Evolutionary conservation across 2,888 invertebrate species (phyloP).

Genomic region (Didymodactylos carnosus): DNA sequence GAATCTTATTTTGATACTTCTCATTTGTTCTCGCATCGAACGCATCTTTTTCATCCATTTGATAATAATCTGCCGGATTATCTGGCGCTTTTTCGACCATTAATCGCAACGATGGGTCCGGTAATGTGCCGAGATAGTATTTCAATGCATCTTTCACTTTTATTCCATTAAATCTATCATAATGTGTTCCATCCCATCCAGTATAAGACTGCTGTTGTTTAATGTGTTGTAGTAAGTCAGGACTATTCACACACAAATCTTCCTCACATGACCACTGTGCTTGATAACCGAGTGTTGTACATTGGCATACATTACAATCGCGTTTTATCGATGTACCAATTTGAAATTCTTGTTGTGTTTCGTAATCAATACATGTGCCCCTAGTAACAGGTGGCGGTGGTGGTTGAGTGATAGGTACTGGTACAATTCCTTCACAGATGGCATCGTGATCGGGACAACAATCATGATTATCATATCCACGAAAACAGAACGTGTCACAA

Average conservation of each 20-base stretch:
- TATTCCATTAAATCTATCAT: not conserved
- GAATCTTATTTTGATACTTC: not conserved
- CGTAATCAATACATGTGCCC: not conserved
- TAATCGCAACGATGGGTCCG: not conserved
- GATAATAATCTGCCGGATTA: not conserved
- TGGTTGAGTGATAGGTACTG: not conserved
- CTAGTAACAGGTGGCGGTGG: not conserved
- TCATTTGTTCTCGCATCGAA: conserved; percentile 1
- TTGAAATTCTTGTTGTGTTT: not conserved
- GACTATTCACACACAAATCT: not conserved
- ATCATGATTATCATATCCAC: conserved; percentile 2
- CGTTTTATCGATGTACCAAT: not conserved
- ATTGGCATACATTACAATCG: not conserved
- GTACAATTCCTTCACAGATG: not conserved
- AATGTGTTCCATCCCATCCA: not conserved
- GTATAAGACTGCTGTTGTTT: not conserved
- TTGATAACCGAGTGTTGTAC: not conserved
- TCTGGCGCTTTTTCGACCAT: not conserved
- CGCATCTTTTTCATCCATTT: not conserved
- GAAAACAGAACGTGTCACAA: conserved; percentile 13
- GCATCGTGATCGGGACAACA: conserved; percentile 12
- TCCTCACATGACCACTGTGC: not conserved
- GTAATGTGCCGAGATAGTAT: not conserved
- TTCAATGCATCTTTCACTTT: not conserved
- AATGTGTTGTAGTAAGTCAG: not conserved